phyloP scores from a whole-genome alignment of 2,113 vertebrate species.

The Buteo buteo region DNA sequence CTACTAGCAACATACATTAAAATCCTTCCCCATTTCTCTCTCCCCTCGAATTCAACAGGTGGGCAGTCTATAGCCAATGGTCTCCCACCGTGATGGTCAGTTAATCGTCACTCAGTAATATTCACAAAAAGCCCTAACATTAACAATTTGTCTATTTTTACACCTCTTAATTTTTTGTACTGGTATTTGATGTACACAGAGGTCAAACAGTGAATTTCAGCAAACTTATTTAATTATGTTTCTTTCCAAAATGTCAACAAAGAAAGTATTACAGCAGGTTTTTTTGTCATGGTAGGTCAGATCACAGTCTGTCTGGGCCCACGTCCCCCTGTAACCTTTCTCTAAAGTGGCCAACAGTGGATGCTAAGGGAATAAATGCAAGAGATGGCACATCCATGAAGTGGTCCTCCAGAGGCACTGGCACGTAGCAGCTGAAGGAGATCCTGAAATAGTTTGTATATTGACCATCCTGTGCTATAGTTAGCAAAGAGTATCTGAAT shows the following conservation, averaged over 20 bases:
- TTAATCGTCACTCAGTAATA: not conserved
- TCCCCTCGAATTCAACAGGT: not conserved
- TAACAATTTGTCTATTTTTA: not conserved
- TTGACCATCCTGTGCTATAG: not conserved
- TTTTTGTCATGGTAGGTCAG: not conserved
- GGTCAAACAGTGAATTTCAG: not conserved
- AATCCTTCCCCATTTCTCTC: not conserved
- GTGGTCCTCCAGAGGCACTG: not conserved
- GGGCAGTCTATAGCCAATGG: not conserved
- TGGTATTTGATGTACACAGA: not conserved
- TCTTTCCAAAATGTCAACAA: not conserved
- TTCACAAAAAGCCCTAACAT: not conserved
- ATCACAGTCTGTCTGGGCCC: not conserved
- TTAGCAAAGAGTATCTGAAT: not conserved
- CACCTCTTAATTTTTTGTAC: not conserved
- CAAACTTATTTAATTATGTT: not conserved
- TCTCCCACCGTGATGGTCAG: not conserved
- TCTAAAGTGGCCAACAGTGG: not conserved
- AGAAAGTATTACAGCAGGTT: not conserved
- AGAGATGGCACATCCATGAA: not conserved
- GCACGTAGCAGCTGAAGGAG: not conserved
- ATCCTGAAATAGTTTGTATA: not conserved
- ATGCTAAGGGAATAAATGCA: not conserved
- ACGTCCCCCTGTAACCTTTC: rapidly evolving
- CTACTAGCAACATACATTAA: not conserved